Evolutionary conservation across 2,797 vertebrate species (phyloP).

Genomic region (Pygocentrus nattereri): DNA sequence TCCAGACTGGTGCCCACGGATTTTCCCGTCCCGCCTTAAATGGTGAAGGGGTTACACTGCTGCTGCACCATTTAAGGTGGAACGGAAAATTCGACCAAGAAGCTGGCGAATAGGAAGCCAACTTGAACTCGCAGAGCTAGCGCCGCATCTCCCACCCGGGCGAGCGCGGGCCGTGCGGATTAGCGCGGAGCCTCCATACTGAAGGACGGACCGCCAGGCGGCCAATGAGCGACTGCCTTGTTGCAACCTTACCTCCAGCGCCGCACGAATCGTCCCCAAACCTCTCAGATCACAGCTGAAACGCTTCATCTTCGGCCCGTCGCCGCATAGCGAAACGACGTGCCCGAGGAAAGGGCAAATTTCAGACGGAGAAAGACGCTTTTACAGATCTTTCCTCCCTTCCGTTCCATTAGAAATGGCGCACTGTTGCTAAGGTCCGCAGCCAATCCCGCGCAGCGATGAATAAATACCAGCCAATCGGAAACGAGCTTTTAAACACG

Average conservation of each 20-base stretch:
- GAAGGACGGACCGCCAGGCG: conserved; percentile 63
- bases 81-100: too few relatives aligned
- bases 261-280: conserved; percentile 53
- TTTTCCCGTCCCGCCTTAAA: too few relatives aligned
- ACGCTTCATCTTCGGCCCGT: conserved; percentile 1
- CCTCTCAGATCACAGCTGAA: conserved; percentile 46
- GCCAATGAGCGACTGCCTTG: conserved; percentile 86
- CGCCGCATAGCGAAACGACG: background rate
- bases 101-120: too few relatives aligned
- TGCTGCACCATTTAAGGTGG: too few relatives aligned
- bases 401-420: conserved; percentile 77
- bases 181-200: conserved; percentile 82
- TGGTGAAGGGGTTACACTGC: too few relatives aligned
- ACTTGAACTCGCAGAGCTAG: too few relatives aligned
- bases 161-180: too few relatives aligned
- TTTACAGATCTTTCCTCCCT: conserved; percentile 66
- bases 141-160: conserved; percentile 60
- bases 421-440: conserved; percentile 73
- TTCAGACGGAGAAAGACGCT: conserved; percentile 44
- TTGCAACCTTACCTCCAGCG: conserved; percentile 81
- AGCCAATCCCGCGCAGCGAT: conserved; percentile 76
- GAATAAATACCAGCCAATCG: conserved; percentile 71
- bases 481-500: conserved; percentile 78
- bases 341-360: too few relatives aligned
- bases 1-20: conserved; percentile 12